Conservation (phyloP, 2,888 invertebrate species). For the Tiliacea citrago region DNA sequence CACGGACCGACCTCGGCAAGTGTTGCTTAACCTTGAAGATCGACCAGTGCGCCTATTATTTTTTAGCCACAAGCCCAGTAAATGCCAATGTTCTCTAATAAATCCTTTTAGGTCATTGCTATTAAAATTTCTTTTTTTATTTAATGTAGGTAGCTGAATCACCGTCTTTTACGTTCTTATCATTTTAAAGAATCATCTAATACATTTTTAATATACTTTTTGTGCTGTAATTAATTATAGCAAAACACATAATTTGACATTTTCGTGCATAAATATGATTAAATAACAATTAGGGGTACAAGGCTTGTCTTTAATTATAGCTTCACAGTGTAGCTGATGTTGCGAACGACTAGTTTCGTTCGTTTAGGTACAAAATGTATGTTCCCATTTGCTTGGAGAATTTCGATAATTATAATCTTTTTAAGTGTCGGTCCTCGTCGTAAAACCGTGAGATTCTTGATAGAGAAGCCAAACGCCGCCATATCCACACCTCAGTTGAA, state of each 20-base stretch:
- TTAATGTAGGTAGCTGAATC: neutral
- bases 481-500: too few species aligned
- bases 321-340: neutral
- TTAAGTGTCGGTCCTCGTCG: too few species aligned
- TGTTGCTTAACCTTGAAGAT: too few species aligned
- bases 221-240: slow-evolving; percentile 37
- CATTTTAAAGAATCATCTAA: slow-evolving; percentile 30
- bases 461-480: too few species aligned
- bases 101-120: neutral
- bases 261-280: slow-evolving; percentile 50
- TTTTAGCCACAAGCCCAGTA: neutral
- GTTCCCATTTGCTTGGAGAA: neutral
- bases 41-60: too few species aligned
- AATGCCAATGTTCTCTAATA: neutral
- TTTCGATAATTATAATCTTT: neutral
- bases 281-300: slow-evolving; percentile 46
- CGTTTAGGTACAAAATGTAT: neutral
- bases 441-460: too few species aligned
- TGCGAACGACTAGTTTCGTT: neutral
- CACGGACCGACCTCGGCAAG: too few species aligned
- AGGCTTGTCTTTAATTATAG: slow-evolving; percentile 16
- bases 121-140: neutral
- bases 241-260: slow-evolving; percentile 36
- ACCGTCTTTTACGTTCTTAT: slow-evolving; percentile 15
- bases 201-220: slow-evolving; percentile 56